These are phyloP conservation scores for Tyrophagus putrescentiae DNA, from an alignment of 1,140 invertebrate genomes.

Conservation along the genomic window DNA sequence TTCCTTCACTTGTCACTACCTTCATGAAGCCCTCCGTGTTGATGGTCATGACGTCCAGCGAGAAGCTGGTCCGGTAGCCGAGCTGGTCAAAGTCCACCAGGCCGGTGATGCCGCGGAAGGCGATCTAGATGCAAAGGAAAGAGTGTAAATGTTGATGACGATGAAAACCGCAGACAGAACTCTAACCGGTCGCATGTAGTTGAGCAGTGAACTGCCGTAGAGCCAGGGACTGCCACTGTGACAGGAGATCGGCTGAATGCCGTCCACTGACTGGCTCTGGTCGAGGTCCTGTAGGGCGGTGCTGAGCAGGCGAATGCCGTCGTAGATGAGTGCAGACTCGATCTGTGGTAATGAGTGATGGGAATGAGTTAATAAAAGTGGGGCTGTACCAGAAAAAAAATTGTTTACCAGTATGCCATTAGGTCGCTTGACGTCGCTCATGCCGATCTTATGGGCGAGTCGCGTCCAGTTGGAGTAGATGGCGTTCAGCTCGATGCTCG, in stretches of 20 bases:
- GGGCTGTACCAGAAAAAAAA: neutral
- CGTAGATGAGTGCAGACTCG: conserved; percentile 36
- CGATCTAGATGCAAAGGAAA: conserved; percentile 45
- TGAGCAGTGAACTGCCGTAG: conserved; percentile 81
- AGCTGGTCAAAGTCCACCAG: conserved; percentile 85
- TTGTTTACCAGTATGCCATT: conserved; percentile 15
- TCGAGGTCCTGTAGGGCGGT: conserved; percentile 33
- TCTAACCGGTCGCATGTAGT: conserved; percentile 92
- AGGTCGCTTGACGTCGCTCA: neutral
- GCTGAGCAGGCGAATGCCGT: conserved; percentile 35
- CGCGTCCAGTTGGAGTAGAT: conserved; percentile 15
- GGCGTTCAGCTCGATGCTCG: conserved; percentile 14
- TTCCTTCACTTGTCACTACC: conserved; percentile 21
- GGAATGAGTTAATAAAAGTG: neutral
- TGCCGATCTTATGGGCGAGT: neutral
- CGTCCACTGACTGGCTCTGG: conserved; percentile 30
- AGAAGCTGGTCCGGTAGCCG: conserved; percentile 77
- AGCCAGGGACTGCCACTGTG: conserved; percentile 49
- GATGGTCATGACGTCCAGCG: conserved; percentile 74
- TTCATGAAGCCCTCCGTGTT: conserved; percentile 40
- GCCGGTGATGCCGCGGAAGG: conserved; percentile 77
- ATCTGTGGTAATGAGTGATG: conserved; percentile 31
- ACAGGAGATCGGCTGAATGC: conserved; percentile 31
- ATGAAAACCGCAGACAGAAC: neutral
- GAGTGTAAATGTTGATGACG: neutral